phyloP scores from a whole-genome alignment of 2,113 vertebrate genomes.

The Pseudonaja textilis region DNA sequence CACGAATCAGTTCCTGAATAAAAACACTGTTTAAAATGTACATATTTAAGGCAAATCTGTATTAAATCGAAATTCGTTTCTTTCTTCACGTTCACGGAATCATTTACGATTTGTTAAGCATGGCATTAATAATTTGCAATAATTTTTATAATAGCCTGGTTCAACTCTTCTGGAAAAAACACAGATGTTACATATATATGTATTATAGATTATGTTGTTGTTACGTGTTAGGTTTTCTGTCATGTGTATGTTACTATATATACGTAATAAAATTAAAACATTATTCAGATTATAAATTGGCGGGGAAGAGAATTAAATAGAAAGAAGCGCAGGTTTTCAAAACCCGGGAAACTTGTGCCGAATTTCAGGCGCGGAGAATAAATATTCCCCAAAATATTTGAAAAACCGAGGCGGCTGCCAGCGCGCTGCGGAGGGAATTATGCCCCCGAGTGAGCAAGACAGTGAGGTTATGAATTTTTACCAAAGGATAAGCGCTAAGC shows the following conservation, averaged over 20 bases:
- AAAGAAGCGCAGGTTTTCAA: background rate
- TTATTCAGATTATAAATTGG: background rate
- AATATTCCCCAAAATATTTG: background rate
- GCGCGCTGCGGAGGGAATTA: background rate
- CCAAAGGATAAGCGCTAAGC: background rate
- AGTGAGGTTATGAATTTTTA: background rate
- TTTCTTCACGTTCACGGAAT: background rate
- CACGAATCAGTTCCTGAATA: background rate
- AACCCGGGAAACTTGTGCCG: background rate
- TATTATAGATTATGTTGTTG: background rate
- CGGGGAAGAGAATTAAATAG: background rate
- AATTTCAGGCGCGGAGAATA: background rate
- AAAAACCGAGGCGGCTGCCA: background rate
- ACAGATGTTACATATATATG: background rate
- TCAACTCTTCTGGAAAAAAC: background rate
- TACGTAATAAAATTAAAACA: background rate
- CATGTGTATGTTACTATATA: background rate
- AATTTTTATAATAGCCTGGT: background rate
- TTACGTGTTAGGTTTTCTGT: too few species aligned
- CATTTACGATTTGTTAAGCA: background rate
- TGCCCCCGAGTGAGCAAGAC: background rate
- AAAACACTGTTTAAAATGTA: background rate
- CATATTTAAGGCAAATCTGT: background rate
- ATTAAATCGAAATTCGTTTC: background rate
- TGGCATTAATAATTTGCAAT: background rate